Evolutionary conservation across 1,140 invertebrate genomes (phyloP), one percentile per base, ranked within the genome.

Genomic region (Tetramorium parvispinum): DNA sequence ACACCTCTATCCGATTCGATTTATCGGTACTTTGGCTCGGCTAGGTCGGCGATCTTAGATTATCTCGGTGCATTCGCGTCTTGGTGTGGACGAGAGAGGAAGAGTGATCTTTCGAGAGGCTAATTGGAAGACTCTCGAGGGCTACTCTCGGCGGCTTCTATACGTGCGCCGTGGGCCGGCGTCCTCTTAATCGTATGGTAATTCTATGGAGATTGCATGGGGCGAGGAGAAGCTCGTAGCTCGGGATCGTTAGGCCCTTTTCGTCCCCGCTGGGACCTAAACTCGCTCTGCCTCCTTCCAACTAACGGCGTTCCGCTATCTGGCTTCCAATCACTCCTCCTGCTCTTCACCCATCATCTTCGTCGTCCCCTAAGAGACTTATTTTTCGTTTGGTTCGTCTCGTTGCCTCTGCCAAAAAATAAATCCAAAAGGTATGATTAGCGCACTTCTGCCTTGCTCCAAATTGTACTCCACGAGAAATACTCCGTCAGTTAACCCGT

Each of bases 171-270:
- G 24, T 78, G 68, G 87, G 88, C 87, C 77, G 83, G 91, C 90
- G 88, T 88, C 92, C 91, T 93, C 91, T 93, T 94, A 94, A 95
- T 94, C 93, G 93, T 94, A 95, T 95, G 94, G 91, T 94, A 95
- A 95, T 95, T 91, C 86, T 94, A 95, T 94, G 94, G 93, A 94
- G 92, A 95, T 95, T 94, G 93, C 93, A 93, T 91, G 91, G 91
- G 91, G 91, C 93, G 94, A 92, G 90, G 91, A 93, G 91, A 91
- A 90, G 86, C 91, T 91, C 92, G 92, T 92, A 89, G 89, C 88
- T 86, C 85, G 88, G 63, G 88, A 85, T 93, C 92, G 92, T 93
- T 92, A 92, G 91, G 91, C 87, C 85, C 88, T 92, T 93, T 88
- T 90, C 89, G 86, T 91, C 71, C 88, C 73, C 87, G 43, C 82